These are phyloP conservation scores for Neomonachus schauinslandi DNA, from an alignment of 2,113 vertebrate genomes.

Conservation along the genomic window DNA sequence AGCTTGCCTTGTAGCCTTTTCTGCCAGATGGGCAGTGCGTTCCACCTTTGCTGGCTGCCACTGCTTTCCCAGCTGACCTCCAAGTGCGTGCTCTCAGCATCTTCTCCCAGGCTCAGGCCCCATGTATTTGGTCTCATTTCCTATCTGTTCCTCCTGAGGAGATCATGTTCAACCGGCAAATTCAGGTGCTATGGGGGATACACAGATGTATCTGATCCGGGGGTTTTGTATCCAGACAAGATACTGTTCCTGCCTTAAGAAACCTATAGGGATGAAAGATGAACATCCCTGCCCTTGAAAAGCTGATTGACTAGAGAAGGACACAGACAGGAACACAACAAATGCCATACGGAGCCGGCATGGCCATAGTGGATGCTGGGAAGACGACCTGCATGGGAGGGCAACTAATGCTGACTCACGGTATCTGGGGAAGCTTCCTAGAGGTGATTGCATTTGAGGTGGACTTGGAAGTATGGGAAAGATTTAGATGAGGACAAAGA, in stretches of 20 bases:
- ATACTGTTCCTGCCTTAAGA: not conserved
- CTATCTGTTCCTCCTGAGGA: slow-evolving; percentile 42
- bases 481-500: not conserved
- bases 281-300: not conserved
- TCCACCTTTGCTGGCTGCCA: not conserved
- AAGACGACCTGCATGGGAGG: not conserved
- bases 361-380: not conserved
- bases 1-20: not conserved
- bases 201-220: not conserved
- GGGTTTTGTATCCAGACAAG: not conserved
- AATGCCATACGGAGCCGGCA: rapidly evolving
- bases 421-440: not conserved
- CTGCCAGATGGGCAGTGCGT: not conserved
- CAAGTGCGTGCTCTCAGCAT: not conserved
- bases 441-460: not conserved
- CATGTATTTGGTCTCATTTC: not conserved
- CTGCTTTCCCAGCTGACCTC: not conserved
- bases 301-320: not conserved
- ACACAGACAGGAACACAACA: rapidly evolving
- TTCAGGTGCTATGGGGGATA: not conserved
- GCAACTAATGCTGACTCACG: not conserved
- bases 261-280: not conserved
- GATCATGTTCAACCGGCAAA: slow-evolving; percentile 31
- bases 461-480: not conserved
- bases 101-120: not conserved